These are phyloP conservation scores for Bergia puertoricense DNA, from an alignment of 92 coral and sea anemone genomes.

Conservation along the genomic window DNA sequence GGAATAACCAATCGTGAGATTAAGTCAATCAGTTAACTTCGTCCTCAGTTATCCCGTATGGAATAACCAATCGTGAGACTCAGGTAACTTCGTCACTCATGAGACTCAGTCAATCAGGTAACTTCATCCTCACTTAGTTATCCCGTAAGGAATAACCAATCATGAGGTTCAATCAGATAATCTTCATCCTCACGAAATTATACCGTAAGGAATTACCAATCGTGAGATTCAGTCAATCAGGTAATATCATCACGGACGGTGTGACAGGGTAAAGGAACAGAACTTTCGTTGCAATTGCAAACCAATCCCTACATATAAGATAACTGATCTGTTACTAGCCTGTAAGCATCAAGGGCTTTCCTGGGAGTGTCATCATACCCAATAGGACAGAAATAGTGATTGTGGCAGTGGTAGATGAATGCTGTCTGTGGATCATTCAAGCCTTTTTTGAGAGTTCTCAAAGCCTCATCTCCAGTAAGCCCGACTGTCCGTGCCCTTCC, in stretches of 20 bases:
- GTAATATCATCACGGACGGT: no score
- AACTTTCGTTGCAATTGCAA: no score
- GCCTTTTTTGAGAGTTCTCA: constrained; percentile 63
- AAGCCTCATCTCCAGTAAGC: constrained; percentile 63
- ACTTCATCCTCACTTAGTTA: constrained; percentile 52
- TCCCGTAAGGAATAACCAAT: constrained; percentile 39
- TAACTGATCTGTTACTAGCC: constrained; percentile 25
- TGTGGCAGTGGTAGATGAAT: constrained; percentile 78
- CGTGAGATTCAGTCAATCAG: not conserved
- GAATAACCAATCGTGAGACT: not conserved
- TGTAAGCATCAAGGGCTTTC: constrained; percentile 73
- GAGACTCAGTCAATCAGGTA: not conserved
- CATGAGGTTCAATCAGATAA: not conserved
- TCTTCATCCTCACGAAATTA: constrained; percentile 55
- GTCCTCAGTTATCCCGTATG: constrained; percentile 59
- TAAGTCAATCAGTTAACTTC: not conserved
- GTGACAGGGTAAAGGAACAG: no score
- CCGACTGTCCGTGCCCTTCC: constrained; percentile 72
- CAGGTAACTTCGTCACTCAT: no score
- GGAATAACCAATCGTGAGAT: not conserved
- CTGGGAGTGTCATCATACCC: constrained; percentile 78
- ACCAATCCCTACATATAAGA: not conserved
- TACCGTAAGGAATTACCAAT: constrained; percentile 38
- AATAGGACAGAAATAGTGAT: constrained; percentile 83
- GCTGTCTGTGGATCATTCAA: constrained; percentile 69